Percentiles rank a stretch among this genome's conserved stretches.
These are phyloP conservation scores for Panorpa germanica DNA, from an alignment of 2,888 invertebrate genomes.

Conservation along the genomic window DNA sequence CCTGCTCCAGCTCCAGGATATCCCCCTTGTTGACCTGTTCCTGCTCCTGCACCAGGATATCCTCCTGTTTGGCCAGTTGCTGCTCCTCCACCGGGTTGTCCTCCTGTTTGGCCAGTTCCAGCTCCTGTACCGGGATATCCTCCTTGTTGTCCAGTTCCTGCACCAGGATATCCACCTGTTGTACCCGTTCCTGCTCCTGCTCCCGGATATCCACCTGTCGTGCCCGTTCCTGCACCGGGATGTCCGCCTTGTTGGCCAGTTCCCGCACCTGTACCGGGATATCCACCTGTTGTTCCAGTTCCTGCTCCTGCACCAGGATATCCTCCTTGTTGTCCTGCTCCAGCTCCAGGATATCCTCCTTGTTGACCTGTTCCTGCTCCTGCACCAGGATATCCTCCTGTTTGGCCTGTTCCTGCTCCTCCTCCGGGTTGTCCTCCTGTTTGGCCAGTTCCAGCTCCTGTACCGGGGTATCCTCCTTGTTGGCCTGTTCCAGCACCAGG, in stretches of 20 bases:
- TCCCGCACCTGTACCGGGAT: neutral
- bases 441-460: constrained; percentile 3
- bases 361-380: neutral
- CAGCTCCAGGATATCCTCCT: no score
- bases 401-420: neutral
- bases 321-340: neutral
- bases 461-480: no score
- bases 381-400: neutral
- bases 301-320: neutral
- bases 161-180: neutral
- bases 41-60: no score
- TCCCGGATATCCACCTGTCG: neutral
- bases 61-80: neutral
- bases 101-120: neutral
- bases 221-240: neutral
- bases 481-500: constrained; percentile 1
- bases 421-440: neutral
- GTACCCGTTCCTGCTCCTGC: no score
- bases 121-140: neutral
- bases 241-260: no score
- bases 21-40: neutral
- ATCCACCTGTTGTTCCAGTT: constrained; percentile 1
- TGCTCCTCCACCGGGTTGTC: neutral
- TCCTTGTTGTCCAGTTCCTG: constrained; percentile 1
- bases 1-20: neutral